Evolutionary conservation across 1,140 invertebrate genomes (phyloP), one percentile per base, ranked within the genome.

Genomic region (Phortica variegata): DNA sequence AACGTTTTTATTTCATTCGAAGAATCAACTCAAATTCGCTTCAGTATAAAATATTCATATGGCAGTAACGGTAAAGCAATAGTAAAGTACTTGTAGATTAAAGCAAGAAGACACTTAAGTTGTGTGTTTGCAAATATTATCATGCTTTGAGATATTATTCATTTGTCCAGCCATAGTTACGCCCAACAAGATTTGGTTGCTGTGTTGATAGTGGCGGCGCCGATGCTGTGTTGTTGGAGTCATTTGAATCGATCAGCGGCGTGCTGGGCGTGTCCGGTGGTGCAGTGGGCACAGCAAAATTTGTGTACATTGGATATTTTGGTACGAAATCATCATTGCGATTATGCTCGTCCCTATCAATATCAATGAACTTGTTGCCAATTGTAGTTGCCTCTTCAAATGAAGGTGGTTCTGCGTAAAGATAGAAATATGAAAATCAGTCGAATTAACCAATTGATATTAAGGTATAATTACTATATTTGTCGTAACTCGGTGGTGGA

Each of bases 281-380:
- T 1, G 63, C 65, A 26, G 65, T 23, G 1, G 65, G 65, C 37
- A 17, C 37, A 1, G 65, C 65, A 39, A 69, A 69, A 33, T 69
- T 65, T 2, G 58, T 65, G 36, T 69, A 69, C 65, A 69, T 71
- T 6, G 71, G 71, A 51, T 74, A 74, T 16, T 56, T 54, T 2
- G 71, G 71, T 26, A 68, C 47, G 9, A 69, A 74, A 33, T 63
- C 66, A 39, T 69, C 65, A 2, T 50, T 58, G n/a, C 57, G 55
- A 52, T 71, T 54, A 19, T 54, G 61, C 15, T 62, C 62, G 37
- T 65, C 55, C 6, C 46, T 54, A 44, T 74, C 71, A 15, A 48
- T 60, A 26, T 74, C 71, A 2, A 71, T 44, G 29, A 73, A 74
- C 15, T 44, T 57, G 7, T 58, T 60, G 1, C 53, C 53, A 20